Evolutionary conservation across 2,888 invertebrate species (phyloP).

Genomic region (Anthrax anthrax): DNA sequence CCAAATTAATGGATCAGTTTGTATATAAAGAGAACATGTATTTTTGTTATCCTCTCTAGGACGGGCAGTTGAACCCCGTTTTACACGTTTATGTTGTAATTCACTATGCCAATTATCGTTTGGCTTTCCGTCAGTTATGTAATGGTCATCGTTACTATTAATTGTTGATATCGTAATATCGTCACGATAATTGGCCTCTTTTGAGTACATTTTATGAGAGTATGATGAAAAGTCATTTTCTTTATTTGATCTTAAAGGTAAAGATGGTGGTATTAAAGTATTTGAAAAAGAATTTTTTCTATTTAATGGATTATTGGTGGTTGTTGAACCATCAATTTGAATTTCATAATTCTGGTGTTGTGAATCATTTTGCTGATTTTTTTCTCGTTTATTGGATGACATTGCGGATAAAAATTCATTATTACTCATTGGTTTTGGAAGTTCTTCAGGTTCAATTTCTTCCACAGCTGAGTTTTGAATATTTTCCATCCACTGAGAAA

Average conservation of each 20-base stretch:
- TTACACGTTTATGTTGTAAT: conserved; percentile 37
- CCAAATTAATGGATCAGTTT: conserved; percentile 98
- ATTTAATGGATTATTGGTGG: conserved; percentile 13
- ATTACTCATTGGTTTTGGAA: conserved; percentile 14
- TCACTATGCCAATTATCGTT: conserved; percentile 25
- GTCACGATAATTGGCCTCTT: conserved; percentile 38
- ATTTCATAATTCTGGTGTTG: neutral
- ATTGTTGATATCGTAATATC: neutral
- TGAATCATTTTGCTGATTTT: conserved; percentile 5
- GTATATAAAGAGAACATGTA: conserved; percentile 91
- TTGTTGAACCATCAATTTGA: conserved; percentile 6
- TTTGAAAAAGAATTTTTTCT: neutral
- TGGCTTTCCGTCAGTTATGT: conserved; percentile 15
- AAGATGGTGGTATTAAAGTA: neutral
- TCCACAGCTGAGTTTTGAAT: conserved; percentile 66
- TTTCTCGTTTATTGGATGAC: neutral
- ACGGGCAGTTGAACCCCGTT: conserved; percentile 38
- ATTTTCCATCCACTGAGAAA: conserved; percentile 83
- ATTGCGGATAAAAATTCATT: neutral
- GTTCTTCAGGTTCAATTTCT: conserved; percentile 27
- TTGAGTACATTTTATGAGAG: conserved; percentile 59
- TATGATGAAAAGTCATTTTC: conserved; percentile 34
- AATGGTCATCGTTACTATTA: neutral
- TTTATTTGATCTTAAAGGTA: conserved; percentile 12
- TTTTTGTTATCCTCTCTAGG: conserved; percentile 61